Percentiles rank a stretch among this genome's conserved stretches.
phyloP scores from a whole-genome alignment of 2,113 vertebrate species.

The Hymenochirus boettgeri region DNA sequence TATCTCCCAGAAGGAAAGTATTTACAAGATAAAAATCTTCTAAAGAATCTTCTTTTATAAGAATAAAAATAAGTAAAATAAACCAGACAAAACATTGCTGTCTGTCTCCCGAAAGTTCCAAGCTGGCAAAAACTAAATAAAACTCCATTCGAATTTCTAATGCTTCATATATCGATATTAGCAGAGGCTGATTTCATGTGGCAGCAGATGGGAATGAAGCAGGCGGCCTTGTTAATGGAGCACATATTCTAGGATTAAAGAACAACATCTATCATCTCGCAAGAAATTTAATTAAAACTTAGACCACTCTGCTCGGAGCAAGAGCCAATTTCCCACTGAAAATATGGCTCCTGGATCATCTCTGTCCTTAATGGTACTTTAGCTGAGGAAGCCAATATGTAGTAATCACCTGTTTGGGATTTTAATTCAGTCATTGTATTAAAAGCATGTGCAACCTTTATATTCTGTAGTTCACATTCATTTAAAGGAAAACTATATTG shows the following conservation, averaged over 20 bases:
- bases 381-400: constrained; percentile 58
- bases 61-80: too few species aligned
- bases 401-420: constrained; percentile 51
- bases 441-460: constrained; percentile 47
- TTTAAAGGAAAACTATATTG: constrained; percentile 43
- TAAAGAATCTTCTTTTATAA: too few species aligned
- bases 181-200: constrained; percentile 55
- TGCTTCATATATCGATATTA: constrained; percentile 57
- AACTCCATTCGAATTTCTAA: constrained; percentile 50
- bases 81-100: background rate
- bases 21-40: too few species aligned
- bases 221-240: constrained; percentile 76
- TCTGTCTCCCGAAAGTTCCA: constrained; percentile 46
- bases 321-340: constrained; percentile 60
- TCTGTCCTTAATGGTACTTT: constrained; percentile 64
- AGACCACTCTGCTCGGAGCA: constrained; percentile 59
- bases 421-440: constrained; percentile 53
- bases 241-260: constrained; percentile 68
- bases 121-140: constrained; percentile 48
- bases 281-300: constrained; percentile 70
- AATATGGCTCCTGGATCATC: constrained; percentile 58
- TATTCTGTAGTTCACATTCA: constrained; percentile 38
- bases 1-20: too few species aligned
- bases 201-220: constrained; percentile 62
- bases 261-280: constrained; percentile 68